A percentile compares a stretch with the other conserved stretches of the same genome.
These are phyloP conservation scores for Paraescarpia echinospica DNA, from an alignment of 1,140 invertebrate genomes.

Conservation along the genomic window DNA sequence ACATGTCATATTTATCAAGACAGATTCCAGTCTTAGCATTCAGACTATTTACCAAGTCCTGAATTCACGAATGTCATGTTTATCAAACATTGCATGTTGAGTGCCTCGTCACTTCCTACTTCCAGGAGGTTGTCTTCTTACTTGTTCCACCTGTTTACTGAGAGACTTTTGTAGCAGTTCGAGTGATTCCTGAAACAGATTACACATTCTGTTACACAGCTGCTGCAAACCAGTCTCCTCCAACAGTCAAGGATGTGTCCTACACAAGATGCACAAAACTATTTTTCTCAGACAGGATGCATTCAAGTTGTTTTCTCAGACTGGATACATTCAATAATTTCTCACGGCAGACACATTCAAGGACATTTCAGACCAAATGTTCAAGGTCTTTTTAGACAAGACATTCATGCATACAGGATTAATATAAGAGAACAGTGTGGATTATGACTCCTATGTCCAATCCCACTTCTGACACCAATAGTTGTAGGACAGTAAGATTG, in stretches of 20 bases:
- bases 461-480: neutral
- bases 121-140: constrained; percentile 49
- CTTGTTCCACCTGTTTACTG: constrained; percentile 66
- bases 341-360: neutral
- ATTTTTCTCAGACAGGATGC: no score
- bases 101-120: neutral
- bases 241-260: no score
- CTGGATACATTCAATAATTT: neutral
- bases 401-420: no score
- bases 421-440: no score
- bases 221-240: no score
- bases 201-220: neutral
- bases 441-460: neutral
- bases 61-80: neutral
- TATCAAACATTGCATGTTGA: neutral
- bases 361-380: neutral
- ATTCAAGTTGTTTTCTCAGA: no score
- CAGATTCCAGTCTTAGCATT: no score
- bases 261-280: no score
- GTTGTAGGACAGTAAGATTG: neutral
- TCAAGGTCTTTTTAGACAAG: neutral
- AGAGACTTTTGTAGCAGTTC: constrained; percentile 67
- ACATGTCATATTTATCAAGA: neutral
- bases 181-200: constrained; percentile 63
- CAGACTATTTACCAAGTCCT: no score